Base-by-base conservation (phyloP, 2,797 vertebrate species). In the Alcedo quadribrachys region DNA sequence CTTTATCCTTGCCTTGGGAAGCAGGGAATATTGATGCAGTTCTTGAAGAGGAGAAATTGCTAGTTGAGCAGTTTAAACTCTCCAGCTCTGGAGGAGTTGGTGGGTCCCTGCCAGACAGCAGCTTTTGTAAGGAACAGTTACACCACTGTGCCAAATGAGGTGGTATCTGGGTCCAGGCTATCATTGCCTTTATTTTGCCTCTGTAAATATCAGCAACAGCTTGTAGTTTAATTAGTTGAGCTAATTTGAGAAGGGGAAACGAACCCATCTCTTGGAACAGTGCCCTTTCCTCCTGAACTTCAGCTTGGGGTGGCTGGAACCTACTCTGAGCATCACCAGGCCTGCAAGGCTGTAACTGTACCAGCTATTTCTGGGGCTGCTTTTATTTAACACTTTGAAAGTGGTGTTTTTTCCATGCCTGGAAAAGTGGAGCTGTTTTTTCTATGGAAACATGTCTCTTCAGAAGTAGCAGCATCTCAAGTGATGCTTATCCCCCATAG, bases 401-500 rank as follows among this genome's bases (percentile, higher is more conserved):
- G 61, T 0, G 3, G 8, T 37, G 74, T 2, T 3, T 53, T 83
- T 54, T 37, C 17, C 27, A 7, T 14, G 17, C 4, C 32, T 20
- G 37, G 22, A 45, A 58, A 20, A 19, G 28, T n/a, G 40, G 28
- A 80, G 50, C 22, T 17, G 4, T 0, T 10, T 54, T 12, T 48
- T 5, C 60, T 7, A 2, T 1, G 5, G 35, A 13, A 57, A 57
- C 35, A 20, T 16, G 20, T 30, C 28, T 22, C 32, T 62, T 48
- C 35, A 55, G 46, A 4, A 78, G 2, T 7, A 20, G 67, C 1
- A 10, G 43, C 15, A 10, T 40, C 74, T 63, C 54, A 14, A 35
- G 57, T 6, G 2, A 3, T 69, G 42, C 21, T n/a, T 43, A 5
- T 85, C 13, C 80, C 93, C 96, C 91, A 85, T 7, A 93, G 96